phyloP scores from a whole-genome alignment of 1,140 invertebrate species.

The Leptinotarsa defecta region DNA sequence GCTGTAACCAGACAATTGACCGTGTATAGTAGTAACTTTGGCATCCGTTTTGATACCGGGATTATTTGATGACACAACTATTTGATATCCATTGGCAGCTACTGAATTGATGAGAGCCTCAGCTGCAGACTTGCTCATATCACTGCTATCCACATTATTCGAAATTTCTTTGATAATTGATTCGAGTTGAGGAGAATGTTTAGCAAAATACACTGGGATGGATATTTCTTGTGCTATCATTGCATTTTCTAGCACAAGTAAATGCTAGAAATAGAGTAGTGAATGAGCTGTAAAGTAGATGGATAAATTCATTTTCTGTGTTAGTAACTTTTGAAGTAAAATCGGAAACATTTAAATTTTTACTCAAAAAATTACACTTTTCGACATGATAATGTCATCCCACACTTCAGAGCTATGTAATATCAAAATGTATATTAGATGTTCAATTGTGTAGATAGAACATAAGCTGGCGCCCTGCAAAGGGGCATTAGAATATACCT shows the following conservation, averaged over 20 bases:
- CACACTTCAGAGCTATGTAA: too few relatives aligned
- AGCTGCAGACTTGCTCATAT: slow-evolving; percentile 67
- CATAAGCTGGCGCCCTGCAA: too few relatives aligned
- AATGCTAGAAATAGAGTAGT: slow-evolving; percentile 61
- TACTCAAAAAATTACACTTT: too few relatives aligned
- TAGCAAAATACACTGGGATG: slow-evolving; percentile 89
- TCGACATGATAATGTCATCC: too few relatives aligned
- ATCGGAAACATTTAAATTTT: too few relatives aligned
- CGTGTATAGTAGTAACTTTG: slow-evolving; percentile 83
- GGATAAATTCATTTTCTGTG: too few relatives aligned
- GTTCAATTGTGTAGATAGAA: too few relatives aligned
- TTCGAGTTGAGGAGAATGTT: slow-evolving; percentile 74
- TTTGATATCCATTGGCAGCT: slow-evolving; percentile 91
- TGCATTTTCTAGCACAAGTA: slow-evolving; percentile 80
- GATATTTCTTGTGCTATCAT: slow-evolving; percentile 80
- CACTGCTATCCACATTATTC: slow-evolving; percentile 55
- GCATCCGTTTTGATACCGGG: slow-evolving; percentile 75
- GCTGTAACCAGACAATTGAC: slow-evolving; percentile 81
- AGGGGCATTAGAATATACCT: too few relatives aligned
- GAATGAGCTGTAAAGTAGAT: too few relatives aligned
- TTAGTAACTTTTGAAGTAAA: too few relatives aligned
- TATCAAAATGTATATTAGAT: too few relatives aligned
- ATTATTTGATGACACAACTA: slow-evolving; percentile 74
- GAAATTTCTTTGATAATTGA: slow-evolving; percentile 77
- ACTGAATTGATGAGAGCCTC: slow-evolving; percentile 83